Base-by-base conservation (phyloP, 2,113 vertebrate genomes). In the Spheniscus mendiculus region DNA sequence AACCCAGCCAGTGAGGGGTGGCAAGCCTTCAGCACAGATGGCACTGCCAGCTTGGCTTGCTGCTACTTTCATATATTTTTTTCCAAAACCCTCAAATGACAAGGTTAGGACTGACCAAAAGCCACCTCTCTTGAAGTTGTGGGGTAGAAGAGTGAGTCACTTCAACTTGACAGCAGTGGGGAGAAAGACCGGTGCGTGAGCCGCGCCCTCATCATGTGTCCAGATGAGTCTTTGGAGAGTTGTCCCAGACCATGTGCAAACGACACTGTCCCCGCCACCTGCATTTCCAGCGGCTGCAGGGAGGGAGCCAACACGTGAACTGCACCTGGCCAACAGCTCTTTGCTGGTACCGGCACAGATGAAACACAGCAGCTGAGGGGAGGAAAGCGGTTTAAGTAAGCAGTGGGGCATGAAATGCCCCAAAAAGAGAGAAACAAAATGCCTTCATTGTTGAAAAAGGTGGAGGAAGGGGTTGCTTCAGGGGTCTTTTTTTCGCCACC, bases 221-320 rank as follows among this genome's bases (percentile, higher is more conserved):
- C 38, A 44, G 42, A 25, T 0, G 5, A 32, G 15, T 27, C 38
- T 32, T 30, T 15, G 44, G 32, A 87, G 62, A 65, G 11, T 15
- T 45, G 49, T 63, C 44, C 40, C 53, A 80, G 30, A 25, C 9
- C 63, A 32, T 0, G 5, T 22, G 17, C 38, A 50, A 47, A 25
- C 4, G 6, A 20, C 74, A 36, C 19, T 16, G 5, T 23, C 30
- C 29, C 38, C 3, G 0, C 2, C 4, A n/a, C 25, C 26, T n/a
- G 49, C 20, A 9, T 55, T 81, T 77, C 77, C 72, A 61, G 44
- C 2, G 5, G 27, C 47, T 36, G 23, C 3, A 1, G 49, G 27
- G 47, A 49, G 17, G 27, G 44, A 89, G 22, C 16, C 5, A 8
- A 56, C 4, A 2, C 1, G 6, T 13, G 66, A 89, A 17, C 20